Evolutionary conservation across 2,797 vertebrate species (phyloP).

Genomic region (Coccyzus lansbergi): DNA sequence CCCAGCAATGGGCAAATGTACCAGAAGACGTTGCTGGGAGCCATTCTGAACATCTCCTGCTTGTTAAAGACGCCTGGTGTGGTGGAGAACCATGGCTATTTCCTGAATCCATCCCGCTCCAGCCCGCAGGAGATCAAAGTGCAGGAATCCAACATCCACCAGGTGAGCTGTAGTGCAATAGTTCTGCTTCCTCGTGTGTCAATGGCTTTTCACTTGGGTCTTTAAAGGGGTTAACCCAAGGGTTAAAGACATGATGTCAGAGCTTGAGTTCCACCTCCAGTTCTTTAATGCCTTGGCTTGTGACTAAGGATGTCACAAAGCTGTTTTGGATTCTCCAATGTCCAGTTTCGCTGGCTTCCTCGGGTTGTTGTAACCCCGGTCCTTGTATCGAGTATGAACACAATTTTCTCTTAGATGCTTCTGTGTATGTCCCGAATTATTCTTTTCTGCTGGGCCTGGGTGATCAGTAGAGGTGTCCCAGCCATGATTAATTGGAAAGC

Average conservation of each 20-base stretch:
- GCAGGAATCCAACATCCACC: slow-evolving; percentile 96
- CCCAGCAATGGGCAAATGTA: slow-evolving; percentile 92
- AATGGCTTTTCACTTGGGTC: background rate
- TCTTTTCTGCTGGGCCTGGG: background rate
- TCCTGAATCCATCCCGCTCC: slow-evolving; percentile 92
- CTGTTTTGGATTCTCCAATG: background rate
- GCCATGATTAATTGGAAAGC: rapidly evolving
- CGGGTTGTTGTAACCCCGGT: background rate
- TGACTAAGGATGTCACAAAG: background rate
- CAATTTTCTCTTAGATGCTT: background rate
- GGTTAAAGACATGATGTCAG: rapidly evolving
- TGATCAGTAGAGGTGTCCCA: rapidly evolving
- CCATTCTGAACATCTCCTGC: slow-evolving; percentile 90
- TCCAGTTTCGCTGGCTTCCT: background rate
- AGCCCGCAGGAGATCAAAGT: slow-evolving; percentile 96
- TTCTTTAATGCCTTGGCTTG: background rate
- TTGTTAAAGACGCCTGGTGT: slow-evolving; percentile 94
- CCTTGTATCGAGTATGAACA: background rate
- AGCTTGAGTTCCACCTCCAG: rapidly evolving
- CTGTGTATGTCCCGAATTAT: background rate
- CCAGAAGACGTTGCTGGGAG: slow-evolving; percentile 92
- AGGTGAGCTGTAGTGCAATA: slow-evolving; percentile 76
- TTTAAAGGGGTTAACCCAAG: no score
- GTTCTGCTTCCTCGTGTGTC: rapidly evolving
- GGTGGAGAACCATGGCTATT: slow-evolving; percentile 93